Evolutionary conservation across 2,113 vertebrate genomes (phyloP).

Genomic region (Carassius carassius): DNA sequence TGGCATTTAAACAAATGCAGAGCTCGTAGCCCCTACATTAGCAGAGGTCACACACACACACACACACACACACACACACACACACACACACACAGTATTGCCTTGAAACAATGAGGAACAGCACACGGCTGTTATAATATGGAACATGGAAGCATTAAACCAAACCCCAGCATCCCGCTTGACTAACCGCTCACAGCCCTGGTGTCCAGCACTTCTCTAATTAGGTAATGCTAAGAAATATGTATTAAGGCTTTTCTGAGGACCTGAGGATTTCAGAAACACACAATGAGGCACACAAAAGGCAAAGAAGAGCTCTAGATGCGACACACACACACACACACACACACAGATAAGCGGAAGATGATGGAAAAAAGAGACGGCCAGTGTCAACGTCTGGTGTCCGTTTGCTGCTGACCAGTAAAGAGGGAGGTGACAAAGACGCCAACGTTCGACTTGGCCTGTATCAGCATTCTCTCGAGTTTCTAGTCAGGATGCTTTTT

Average conservation of each 20-base stretch:
- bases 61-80: slow-evolving; percentile 45
- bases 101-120: slow-evolving; percentile 60
- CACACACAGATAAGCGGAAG: slow-evolving; percentile 42
- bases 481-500: slow-evolving; percentile 3
- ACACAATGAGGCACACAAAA: slow-evolving; percentile 82
- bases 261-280: slow-evolving; percentile 83
- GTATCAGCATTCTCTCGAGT: slow-evolving; percentile 12
- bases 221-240: slow-evolving; percentile 65
- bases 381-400: slow-evolving; percentile 45
- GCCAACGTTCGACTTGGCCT: slow-evolving; percentile 13
- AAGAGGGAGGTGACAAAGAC: slow-evolving; percentile 19
- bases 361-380: slow-evolving; percentile 52
- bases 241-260: slow-evolving; percentile 83
- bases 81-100: slow-evolving; percentile 60
- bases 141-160: slow-evolving; percentile 48
- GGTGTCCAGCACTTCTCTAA: slow-evolving; percentile 43
- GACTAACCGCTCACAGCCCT: slow-evolving; percentile 29
- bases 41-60: slow-evolving; percentile 55
- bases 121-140: slow-evolving; percentile 34
- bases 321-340: slow-evolving; percentile 40
- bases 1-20: slow-evolving; percentile 69
- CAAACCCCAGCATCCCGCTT: slow-evolving; percentile 37
- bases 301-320: slow-evolving; percentile 75
- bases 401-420: slow-evolving; percentile 22
- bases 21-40: slow-evolving; percentile 73